Percentiles rank a stretch among this genome's conserved stretches.
Conservation (phyloP, 1,140 invertebrate genomes). For the Solen grandis region DNA sequence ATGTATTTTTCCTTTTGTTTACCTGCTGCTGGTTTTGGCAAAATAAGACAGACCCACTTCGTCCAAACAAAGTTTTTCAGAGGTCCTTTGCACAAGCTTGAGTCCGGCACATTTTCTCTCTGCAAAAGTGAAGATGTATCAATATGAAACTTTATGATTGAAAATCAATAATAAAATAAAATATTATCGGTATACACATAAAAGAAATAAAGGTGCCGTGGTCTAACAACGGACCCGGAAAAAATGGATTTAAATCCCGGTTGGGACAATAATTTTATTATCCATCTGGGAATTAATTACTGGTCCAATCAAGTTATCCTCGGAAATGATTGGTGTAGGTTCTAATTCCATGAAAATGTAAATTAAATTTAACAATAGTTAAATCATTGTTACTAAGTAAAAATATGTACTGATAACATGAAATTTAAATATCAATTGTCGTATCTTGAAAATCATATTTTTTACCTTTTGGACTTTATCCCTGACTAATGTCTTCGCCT, state of each 20-base stretch:
- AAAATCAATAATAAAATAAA: no score
- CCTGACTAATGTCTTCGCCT: neutral
- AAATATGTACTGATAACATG: no score
- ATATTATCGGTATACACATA: neutral
- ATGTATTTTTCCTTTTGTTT: constrained; percentile 3
- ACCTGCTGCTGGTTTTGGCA: neutral
- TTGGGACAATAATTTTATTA: neutral
- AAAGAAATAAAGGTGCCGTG: neutral
- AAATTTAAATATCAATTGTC: no score
- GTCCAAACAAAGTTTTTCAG: constrained; percentile 58
- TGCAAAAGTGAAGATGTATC: constrained; percentile 15
- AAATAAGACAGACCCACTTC: constrained; percentile 28
- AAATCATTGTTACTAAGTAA: neutral
- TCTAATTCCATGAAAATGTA: neutral
- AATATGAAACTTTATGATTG: neutral
- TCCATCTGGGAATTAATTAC: no score
- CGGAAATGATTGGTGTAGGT: neutral
- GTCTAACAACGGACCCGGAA: neutral
- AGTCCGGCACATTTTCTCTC: constrained; percentile 34
- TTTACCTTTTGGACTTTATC: constrained; percentile 1
- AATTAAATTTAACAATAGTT: neutral
- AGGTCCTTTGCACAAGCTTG: constrained; percentile 50
- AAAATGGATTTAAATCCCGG: neutral
- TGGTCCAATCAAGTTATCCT: no score
- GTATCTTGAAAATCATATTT: no score